Conservation (phyloP, 2,888 invertebrate species). For the Galerucella calmariensis region DNA sequence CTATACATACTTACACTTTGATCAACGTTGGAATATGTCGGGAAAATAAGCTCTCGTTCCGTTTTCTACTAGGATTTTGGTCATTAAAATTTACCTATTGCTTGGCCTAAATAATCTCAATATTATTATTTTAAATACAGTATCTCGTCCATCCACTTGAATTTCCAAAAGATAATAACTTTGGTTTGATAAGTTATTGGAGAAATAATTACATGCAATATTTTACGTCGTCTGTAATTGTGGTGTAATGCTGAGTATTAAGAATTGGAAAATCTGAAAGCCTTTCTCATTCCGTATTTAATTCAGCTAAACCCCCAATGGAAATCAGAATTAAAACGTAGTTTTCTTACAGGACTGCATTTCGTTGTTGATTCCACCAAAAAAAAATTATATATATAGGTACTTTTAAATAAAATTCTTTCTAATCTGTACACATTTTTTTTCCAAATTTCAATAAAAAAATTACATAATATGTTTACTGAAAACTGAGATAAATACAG, state of each 20-base stretch:
- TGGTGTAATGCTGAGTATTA: conserved; percentile 59
- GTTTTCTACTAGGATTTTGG: too few relatives aligned
- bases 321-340: conserved; percentile 66
- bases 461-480: too few relatives aligned
- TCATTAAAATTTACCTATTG: too few relatives aligned
- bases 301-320: conserved; percentile 64
- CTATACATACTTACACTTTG: too few relatives aligned
- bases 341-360: conserved; percentile 59
- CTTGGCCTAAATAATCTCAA: too few relatives aligned
- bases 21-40: too few relatives aligned
- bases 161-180: conserved; percentile 30
- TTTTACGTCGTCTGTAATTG: conserved; percentile 59
- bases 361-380: conserved; percentile 47
- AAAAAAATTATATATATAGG: conserved; percentile 17
- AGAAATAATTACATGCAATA: conserved; percentile 60
- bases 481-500: too few relatives aligned
- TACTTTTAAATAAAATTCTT: too few relatives aligned
- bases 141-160: background rate
- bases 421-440: too few relatives aligned
- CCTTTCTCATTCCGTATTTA: conserved; percentile 64
- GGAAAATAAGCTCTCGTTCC: too few relatives aligned
- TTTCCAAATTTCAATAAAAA: too few relatives aligned
- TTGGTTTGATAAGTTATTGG: conserved; percentile 55
- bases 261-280: conserved; percentile 64
- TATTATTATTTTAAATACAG: background rate